Conservation (phyloP, 1,140 invertebrate species). For the Diuraphis noxia region DNA sequence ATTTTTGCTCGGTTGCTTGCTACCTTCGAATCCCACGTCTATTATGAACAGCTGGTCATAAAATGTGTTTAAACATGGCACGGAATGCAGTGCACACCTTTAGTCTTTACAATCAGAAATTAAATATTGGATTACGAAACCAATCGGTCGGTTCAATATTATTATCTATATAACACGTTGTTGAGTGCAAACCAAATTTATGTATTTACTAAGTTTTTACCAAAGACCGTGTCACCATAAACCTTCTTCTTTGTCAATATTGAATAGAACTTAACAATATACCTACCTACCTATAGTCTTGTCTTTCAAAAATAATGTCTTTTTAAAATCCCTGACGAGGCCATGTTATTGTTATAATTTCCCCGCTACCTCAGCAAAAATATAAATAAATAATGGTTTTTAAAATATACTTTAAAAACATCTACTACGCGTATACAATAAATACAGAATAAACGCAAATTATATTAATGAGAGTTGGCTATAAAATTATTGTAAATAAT, state of each 20-base stretch:
- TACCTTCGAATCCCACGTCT: slow-evolving; percentile 33
- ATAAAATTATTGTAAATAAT: background rate
- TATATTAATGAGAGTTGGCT: background rate
- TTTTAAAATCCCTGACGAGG: slow-evolving; percentile 35
- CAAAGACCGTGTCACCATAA: background rate
- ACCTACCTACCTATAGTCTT: background rate
- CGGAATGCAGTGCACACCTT: background rate
- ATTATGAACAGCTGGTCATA: slow-evolving; percentile 17
- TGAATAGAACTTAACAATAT: slow-evolving; percentile 8
- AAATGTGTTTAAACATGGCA: slow-evolving; percentile 14
- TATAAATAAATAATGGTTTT: slow-evolving; percentile 9
- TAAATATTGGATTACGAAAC: background rate
- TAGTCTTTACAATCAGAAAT: slow-evolving; percentile 24
- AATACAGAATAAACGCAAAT: background rate
- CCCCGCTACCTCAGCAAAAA: background rate
- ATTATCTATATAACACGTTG: background rate
- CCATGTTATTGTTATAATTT: slow-evolving; percentile 36
- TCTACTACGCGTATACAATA: background rate
- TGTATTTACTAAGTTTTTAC: slow-evolving; percentile 5
- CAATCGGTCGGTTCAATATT: background rate
- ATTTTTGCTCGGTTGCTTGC: background rate
- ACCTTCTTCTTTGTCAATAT: background rate
- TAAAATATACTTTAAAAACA: background rate
- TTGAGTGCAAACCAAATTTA: background rate
- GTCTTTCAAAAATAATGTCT: slow-evolving; percentile 26